phyloP scores from a whole-genome alignment of 2,797 vertebrate species.

The Carduelis carduelis region DNA sequence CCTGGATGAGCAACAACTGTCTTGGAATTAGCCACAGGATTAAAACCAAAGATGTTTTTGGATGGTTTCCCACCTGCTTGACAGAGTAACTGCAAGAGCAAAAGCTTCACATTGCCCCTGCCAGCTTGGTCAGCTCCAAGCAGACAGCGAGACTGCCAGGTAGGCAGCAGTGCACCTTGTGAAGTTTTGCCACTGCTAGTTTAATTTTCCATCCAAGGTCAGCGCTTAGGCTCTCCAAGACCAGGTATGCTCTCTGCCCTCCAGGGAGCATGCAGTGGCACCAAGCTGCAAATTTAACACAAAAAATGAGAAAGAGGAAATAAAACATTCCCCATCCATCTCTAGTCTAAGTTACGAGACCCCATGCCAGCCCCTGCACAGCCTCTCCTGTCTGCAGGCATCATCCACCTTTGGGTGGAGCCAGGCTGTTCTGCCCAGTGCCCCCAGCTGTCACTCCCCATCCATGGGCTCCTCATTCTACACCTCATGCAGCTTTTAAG shows the following conservation, averaged over 20 bases:
- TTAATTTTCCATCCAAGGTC: background rate
- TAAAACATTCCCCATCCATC: background rate
- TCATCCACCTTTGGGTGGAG: fast-evolving
- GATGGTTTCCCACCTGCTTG: background rate
- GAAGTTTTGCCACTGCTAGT: background rate
- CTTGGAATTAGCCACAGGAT: background rate
- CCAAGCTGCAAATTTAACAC: background rate
- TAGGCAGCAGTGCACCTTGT: fast-evolving
- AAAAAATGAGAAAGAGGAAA: background rate
- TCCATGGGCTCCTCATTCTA: background rate
- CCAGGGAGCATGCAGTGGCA: background rate
- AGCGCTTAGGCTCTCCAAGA: background rate
- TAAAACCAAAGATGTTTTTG: background rate
- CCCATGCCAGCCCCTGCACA: background rate
- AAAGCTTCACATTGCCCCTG: background rate
- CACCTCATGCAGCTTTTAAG: fast-evolving
- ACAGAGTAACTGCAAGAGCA: background rate
- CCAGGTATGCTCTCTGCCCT: background rate
- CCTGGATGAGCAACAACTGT: background rate
- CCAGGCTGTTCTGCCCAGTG: background rate
- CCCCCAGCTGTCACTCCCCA: fast-evolving
- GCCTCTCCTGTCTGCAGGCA: background rate
- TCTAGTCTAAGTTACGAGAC: fast-evolving
- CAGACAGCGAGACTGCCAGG: background rate
- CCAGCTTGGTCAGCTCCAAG: background rate